Conservation (phyloP, 2,888 invertebrate genomes). For the Polydrusus cervinus region DNA sequence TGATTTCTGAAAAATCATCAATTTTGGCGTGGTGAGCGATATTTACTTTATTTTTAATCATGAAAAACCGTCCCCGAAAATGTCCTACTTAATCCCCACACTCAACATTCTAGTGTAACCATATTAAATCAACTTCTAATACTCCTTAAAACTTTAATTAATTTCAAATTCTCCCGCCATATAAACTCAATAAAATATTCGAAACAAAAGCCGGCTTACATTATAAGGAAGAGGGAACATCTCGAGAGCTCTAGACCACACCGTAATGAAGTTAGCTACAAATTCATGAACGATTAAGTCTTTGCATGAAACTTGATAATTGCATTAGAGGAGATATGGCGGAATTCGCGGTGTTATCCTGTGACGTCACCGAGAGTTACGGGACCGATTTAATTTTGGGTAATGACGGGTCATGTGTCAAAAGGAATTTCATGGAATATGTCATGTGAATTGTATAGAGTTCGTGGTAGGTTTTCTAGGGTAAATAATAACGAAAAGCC, state of each 20-base stretch:
- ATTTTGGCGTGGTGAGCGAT: no score
- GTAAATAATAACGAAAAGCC: no score
- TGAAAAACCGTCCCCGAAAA: no score
- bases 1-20: no score
- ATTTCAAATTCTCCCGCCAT: slow-evolving; percentile 3
- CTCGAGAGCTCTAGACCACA: slow-evolving; percentile 40
- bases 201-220: slow-evolving; percentile 45
- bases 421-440: not conserved
- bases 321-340: slow-evolving; percentile 43
- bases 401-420: slow-evolving; percentile 7
- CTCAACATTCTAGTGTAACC: no score
- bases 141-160: no score
- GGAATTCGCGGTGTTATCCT: slow-evolving; percentile 27
- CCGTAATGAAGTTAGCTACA: slow-evolving; percentile 45
- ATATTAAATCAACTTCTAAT: no score
- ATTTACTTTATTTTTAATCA: no score
- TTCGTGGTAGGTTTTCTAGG: no score
- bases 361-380: slow-evolving; percentile 21
- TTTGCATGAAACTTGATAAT: slow-evolving; percentile 53
- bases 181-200: slow-evolving; percentile 44
- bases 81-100: no score
- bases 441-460: not conserved
- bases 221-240: slow-evolving; percentile 42
- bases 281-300: slow-evolving; percentile 54
- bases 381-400: slow-evolving; percentile 16